These are phyloP conservation scores for Coregonus clupeaformis DNA, from an alignment of 2,113 vertebrate species.

Conservation along the genomic window DNA sequence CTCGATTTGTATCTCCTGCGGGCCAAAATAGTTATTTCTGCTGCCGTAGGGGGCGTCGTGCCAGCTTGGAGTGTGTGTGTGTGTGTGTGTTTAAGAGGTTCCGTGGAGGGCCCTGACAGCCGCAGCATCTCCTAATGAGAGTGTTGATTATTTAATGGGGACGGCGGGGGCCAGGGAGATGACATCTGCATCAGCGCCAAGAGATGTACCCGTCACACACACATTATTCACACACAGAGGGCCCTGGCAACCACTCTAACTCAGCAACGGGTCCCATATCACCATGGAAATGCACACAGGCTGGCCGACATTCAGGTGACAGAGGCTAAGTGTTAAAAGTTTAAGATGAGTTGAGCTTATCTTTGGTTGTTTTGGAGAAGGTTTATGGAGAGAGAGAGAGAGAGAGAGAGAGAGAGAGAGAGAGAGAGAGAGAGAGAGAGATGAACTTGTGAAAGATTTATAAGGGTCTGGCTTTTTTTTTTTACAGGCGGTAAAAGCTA, in stretches of 20 bases:
- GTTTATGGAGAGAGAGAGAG: not conserved
- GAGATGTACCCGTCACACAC: not conserved
- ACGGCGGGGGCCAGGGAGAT: slow-evolving; percentile 5
- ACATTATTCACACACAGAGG: not conserved
- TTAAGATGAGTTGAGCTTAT: slow-evolving; percentile 14
- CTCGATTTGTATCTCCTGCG: slow-evolving; percentile 27
- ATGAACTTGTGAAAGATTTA: slow-evolving; percentile 33
- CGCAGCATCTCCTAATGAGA: slow-evolving; percentile 9
- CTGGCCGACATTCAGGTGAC: not conserved
- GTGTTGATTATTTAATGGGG: slow-evolving; percentile 23
- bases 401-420: too few relatives aligned
- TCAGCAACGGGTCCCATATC: not conserved
- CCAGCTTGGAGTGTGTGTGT: slow-evolving; percentile 26
- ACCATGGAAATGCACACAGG: slow-evolving; percentile 23
- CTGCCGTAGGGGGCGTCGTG: slow-evolving; percentile 27
- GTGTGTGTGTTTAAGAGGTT: not conserved
- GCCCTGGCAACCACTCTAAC: not conserved
- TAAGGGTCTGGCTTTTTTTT: slow-evolving; percentile 30
- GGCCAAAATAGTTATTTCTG: slow-evolving; percentile 24
- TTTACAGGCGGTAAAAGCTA: slow-evolving; percentile 38
- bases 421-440: too few relatives aligned
- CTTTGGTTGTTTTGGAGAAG: not conserved
- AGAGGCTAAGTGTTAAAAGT: slow-evolving; percentile 14
- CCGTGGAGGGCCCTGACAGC: not conserved
- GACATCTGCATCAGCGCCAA: slow-evolving; percentile 15